Percentiles rank a stretch among this genome's conserved stretches.
phyloP scores from a whole-genome alignment of 1,140 invertebrate genomes.

The Phortica variegata region DNA sequence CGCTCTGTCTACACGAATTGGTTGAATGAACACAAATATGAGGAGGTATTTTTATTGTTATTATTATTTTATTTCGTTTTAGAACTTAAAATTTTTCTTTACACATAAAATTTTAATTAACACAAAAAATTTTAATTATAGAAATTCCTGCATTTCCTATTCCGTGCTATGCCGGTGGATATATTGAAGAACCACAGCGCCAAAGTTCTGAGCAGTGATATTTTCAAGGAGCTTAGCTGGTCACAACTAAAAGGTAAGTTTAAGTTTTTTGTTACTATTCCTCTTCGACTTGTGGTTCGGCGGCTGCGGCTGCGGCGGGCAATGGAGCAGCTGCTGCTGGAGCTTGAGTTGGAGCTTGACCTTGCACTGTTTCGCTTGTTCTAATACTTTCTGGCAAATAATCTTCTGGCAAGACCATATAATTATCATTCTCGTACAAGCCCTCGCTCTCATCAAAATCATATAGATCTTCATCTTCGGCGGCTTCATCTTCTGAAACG shows the following conservation, averaged over 20 bases:
- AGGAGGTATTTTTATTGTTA: slow-evolving; percentile 32
- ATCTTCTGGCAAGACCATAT: not conserved
- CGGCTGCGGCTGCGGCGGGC: slow-evolving; percentile 2
- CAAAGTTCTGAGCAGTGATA: slow-evolving; percentile 39
- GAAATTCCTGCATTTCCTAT: slow-evolving; percentile 51
- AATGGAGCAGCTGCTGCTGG: too few species aligned
- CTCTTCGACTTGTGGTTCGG: not conserved
- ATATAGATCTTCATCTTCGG: slow-evolving; percentile 24
- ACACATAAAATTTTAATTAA: slow-evolving; percentile 15
- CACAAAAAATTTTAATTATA: slow-evolving; percentile 35
- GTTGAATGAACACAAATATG: slow-evolving; percentile 61
- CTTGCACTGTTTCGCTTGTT: too few species aligned
- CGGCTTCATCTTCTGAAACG: slow-evolving; percentile 16
- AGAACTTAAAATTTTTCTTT: too few species aligned
- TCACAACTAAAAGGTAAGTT: slow-evolving; percentile 44
- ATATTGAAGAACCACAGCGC: slow-evolving; percentile 51
- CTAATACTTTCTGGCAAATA: slow-evolving; percentile 6
- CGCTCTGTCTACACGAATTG: slow-evolving; percentile 71
- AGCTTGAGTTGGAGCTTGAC: not conserved
- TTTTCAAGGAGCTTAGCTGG: slow-evolving; percentile 42
- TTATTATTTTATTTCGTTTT: too few species aligned
- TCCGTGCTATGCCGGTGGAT: slow-evolving; percentile 51
- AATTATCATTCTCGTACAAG: slow-evolving; percentile 10
- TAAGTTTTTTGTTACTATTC: too few species aligned
- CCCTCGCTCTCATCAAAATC: slow-evolving; percentile 12